phyloP scores from a whole-genome alignment of 2,888 invertebrate species.

The Cryptus armator region DNA sequence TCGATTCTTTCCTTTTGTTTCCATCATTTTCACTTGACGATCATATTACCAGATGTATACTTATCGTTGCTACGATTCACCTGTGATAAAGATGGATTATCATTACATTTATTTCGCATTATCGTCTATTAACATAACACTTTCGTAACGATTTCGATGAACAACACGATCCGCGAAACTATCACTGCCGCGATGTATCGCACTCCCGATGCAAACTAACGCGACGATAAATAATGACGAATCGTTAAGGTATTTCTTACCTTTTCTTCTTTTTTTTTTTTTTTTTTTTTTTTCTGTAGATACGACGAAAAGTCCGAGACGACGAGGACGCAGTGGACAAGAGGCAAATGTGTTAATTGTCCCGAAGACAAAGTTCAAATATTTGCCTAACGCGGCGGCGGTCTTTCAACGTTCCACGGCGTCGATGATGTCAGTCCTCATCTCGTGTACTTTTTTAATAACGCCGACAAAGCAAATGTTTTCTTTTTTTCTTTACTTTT shows the following conservation, averaged over 20 bases:
- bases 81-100: conserved; percentile 32
- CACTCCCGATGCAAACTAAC: conserved; percentile 8
- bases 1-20: neutral
- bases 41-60: neutral
- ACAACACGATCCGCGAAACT: neutral
- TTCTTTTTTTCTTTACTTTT: conserved; percentile 9
- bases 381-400: conserved; percentile 64
- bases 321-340: conserved; percentile 27
- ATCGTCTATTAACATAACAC: conserved; percentile 24
- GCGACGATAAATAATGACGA: neutral
- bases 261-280: conserved; percentile 45
- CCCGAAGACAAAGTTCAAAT: conserved; percentile 68
- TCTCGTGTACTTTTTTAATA: neutral
- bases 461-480: conserved; percentile 1
- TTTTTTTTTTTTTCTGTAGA: conserved; percentile 26
- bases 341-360: conserved; percentile 56
- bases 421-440: conserved; percentile 29
- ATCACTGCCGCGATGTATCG: neutral
- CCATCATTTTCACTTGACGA: conserved; percentile 1
- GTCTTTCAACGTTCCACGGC: neutral
- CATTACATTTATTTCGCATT: conserved; percentile 1
- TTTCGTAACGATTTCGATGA: conserved; percentile 11
- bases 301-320: neutral
- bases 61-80: neutral
- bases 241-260: conserved; percentile 22